A percentile compares a stretch with the other conserved stretches of the same genome.
phyloP scores from a whole-genome alignment of 2,797 vertebrate species.

The Scyliorhinus canicula region DNA sequence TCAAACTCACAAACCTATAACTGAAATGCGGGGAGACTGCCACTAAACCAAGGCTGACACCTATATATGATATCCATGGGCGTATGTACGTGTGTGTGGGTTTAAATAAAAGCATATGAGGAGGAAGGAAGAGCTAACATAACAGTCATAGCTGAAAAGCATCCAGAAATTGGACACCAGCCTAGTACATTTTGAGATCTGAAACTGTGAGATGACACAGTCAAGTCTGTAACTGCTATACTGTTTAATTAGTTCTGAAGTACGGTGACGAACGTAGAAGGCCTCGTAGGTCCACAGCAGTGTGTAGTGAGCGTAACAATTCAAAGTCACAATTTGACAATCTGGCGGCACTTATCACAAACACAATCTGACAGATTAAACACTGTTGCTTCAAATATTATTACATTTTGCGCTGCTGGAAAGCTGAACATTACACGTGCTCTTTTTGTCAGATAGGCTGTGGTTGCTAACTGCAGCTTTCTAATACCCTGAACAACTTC shows the following conservation, averaged over 20 bases:
- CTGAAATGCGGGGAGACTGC: not conserved
- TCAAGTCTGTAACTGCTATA: not conserved
- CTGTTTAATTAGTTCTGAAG: not conserved
- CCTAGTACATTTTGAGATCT: not conserved
- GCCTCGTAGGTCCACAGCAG: not conserved
- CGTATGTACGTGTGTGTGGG: not conserved
- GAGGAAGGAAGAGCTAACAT: not conserved
- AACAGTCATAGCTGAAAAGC: not conserved
- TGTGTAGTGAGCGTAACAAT: not conserved
- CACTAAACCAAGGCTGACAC: not conserved
- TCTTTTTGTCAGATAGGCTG: not conserved
- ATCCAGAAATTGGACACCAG: not conserved
- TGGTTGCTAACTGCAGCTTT: not conserved
- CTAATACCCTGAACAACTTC: not conserved
- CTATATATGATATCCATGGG: not conserved
- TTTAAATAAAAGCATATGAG: not conserved
- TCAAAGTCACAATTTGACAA: slow-evolving; percentile 14
- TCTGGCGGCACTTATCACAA: not conserved
- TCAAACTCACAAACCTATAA: not conserved
- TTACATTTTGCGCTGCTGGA: not conserved
- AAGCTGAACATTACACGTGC: not conserved
- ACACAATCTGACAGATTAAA: slow-evolving; percentile 17
- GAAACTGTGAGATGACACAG: slow-evolving; percentile 31
- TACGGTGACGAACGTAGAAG: not conserved
- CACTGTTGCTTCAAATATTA: slow-evolving; percentile 11